Percentiles rank a stretch among this genome's conserved stretches.
These are phyloP conservation scores for Dasysyrphus tricinctus DNA, from an alignment of 2,888 invertebrate genomes.

Conservation along the genomic window DNA sequence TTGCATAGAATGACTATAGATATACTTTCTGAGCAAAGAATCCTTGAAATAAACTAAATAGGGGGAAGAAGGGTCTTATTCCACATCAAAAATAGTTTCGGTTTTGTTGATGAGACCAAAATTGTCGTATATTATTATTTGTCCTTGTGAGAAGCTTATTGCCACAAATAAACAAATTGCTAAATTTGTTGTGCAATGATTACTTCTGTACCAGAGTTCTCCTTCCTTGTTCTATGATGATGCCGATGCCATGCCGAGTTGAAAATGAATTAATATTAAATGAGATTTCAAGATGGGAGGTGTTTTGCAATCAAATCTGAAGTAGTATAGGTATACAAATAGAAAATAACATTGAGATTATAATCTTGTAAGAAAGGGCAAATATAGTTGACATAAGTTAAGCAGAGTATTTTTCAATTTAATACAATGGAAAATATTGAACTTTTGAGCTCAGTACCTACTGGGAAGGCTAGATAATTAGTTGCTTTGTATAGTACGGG, in stretches of 20 bases:
- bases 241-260: slow-evolving; percentile 11
- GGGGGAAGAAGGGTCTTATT: background rate
- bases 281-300: slow-evolving; percentile 44
- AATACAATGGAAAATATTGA: background rate
- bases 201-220: slow-evolving; percentile 25
- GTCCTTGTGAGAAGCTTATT: slow-evolving; percentile 63
- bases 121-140: slow-evolving; percentile 47
- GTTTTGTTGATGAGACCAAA: slow-evolving; percentile 57
- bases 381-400: background rate
- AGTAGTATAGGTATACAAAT: background rate
- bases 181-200: slow-evolving; percentile 67
- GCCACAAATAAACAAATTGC: slow-evolving; percentile 69
- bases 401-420: background rate
- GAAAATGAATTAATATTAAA: slow-evolving; percentile 64
- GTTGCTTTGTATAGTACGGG: background rate
- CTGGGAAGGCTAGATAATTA: background rate
- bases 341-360: background rate
- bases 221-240: background rate
- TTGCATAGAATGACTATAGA: slow-evolving; percentile 39
- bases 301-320: background rate
- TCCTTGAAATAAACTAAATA: background rate
- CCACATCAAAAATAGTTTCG: slow-evolving; percentile 25
- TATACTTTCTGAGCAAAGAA: background rate
- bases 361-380: background rate
- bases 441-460: background rate